Base-by-base conservation (phyloP, 2,113 vertebrate genomes). In the Haplochromis vanheusdeni region DNA sequence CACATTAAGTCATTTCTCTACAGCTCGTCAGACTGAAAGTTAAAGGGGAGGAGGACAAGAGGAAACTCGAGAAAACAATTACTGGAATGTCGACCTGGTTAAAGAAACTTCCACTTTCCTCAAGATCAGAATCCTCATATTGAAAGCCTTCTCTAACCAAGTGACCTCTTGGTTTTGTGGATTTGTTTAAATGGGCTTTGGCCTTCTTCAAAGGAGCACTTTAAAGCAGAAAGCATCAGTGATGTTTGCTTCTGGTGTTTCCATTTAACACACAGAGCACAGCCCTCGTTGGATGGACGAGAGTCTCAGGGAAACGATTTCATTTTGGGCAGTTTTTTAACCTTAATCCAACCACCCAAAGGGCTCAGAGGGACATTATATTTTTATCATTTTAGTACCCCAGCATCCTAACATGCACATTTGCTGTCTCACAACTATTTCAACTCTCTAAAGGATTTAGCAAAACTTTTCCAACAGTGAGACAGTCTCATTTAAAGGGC, bases 71-170 rank as follows among this genome's bases (percentile, higher is more conserved):
- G 62, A 73, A 65, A 73, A 86, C 49, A 79, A 86, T 84, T 10
- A 23, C 54, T 23, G 82, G 83, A 88, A 90, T 85, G 86, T 73
- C 47, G 51, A 79, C 70, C 62, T 33, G 77, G 35, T 49, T 83
- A 83, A 91, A 92, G 56, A 89, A 79, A 87, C 65, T 83, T 55
- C n/a, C 23, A 26, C 45, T 79, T 79, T 80, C 81, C 19, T 75
- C 31, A 12, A 89, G 84, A 94, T 93, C 80, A 31, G 73, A 51
- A 90, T 87, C 86, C 54, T 81, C 58, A 81, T 82, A 85, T 60
- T 91, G 60, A 58, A 54, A 79, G 19, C 37, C 19, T 10, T 62
- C 33, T n/a, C 31, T 58, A 89, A 86, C 90, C 79, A 85, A 60
- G 37, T 7, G 6, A 58, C 23, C 49, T 62, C 37, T 75, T 7